Evolutionary conservation across 2,888 invertebrate species (phyloP).

Genomic region (Lithophane leautieri): DNA sequence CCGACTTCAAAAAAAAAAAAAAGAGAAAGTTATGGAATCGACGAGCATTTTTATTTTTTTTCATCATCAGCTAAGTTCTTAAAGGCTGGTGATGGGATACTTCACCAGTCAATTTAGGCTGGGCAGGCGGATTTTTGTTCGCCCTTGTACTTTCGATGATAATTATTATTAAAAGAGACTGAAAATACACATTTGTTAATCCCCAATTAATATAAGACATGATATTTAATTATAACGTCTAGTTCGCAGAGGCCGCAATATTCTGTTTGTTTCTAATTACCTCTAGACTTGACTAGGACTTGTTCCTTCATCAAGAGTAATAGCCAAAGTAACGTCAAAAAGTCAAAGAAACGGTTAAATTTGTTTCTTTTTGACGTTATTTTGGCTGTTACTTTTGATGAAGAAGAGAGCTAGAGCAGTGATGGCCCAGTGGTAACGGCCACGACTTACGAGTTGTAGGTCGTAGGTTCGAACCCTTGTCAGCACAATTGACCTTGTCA

Average conservation of each 20-base stretch:
- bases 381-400: too few relatives aligned
- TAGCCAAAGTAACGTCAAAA: too few relatives aligned
- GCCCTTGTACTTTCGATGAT: background rate
- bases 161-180: background rate
- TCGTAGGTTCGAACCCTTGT: too few relatives aligned
- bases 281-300: background rate
- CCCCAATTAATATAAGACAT: background rate
- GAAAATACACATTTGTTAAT: slow-evolving; percentile 2
- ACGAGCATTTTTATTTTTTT: background rate
- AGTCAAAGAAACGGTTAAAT: too few relatives aligned
- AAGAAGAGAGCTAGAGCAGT: too few relatives aligned
- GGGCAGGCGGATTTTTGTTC: background rate
- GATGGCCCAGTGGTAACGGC: too few relatives aligned
- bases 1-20: background rate
- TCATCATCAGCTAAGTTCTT: background rate
- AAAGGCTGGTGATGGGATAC: background rate
- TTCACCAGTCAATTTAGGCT: background rate
- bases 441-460: too few relatives aligned
- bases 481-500: too few relatives aligned
- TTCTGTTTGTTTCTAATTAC: background rate
- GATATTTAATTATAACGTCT: background rate
- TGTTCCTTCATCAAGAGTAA: too few relatives aligned
- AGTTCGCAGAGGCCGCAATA: background rate
- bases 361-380: too few relatives aligned
- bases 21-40: background rate